These are phyloP conservation scores for Cotesia congregata DNA, from an alignment of 2,888 invertebrate species.

Conservation along the genomic window DNA sequence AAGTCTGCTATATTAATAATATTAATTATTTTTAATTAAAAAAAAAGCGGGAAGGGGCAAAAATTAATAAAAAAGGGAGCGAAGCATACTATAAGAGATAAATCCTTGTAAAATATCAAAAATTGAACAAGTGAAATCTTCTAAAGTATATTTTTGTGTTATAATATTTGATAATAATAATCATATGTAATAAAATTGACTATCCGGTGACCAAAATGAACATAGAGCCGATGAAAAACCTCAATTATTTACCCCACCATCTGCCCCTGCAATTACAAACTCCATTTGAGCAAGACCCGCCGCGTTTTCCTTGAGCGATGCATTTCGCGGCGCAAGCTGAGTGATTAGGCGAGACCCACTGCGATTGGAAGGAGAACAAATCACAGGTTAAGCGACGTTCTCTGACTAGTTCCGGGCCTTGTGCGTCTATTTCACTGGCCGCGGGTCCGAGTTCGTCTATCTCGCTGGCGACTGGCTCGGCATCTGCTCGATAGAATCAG, in stretches of 20 bases:
- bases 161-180: no score
- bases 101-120: no score
- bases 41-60: no score
- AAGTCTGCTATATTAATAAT: no score
- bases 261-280: constrained; percentile 50
- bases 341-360: constrained; percentile 49
- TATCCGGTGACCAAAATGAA: neutral
- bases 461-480: neutral
- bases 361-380: constrained; percentile 49
- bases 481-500: no score
- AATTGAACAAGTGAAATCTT: no score
- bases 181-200: no score
- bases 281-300: constrained; percentile 50
- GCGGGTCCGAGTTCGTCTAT: neutral
- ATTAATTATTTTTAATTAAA: no score
- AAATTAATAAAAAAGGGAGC: no score
- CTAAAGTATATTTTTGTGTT: no score
- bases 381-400: constrained; percentile 51
- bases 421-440: constrained; percentile 3
- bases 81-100: no score
- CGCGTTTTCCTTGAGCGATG: constrained; percentile 47
- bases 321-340: constrained; percentile 52
- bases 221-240: neutral
- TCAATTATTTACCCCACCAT: constrained; percentile 22
- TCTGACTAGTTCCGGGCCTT: constrained; percentile 29